A percentile compares a stretch with the other conserved stretches of the same genome.
Evolutionary conservation across 2,113 vertebrate species (phyloP).

Genomic region (Epinephelus cyanopodus): DNA sequence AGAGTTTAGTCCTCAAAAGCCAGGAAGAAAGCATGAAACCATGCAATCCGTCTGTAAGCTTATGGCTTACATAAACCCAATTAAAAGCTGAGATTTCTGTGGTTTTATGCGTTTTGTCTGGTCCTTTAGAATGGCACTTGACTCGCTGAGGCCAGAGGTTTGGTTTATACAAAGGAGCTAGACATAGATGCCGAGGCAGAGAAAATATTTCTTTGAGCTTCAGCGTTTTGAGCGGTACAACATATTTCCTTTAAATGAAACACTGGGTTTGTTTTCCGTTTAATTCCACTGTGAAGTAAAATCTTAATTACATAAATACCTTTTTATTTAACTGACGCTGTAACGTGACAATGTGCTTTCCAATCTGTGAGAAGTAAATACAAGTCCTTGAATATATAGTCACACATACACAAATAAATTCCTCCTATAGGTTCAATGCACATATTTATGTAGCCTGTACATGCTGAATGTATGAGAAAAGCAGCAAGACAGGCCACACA

Average conservation of each 20-base stretch:
- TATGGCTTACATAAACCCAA: conserved; percentile 60
- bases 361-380: background rate
- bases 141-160: conserved; percentile 32
- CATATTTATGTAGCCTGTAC: conserved; percentile 50
- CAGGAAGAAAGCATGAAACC: conserved; percentile 42
- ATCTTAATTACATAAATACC: background rate
- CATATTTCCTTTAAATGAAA: background rate
- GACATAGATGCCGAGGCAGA: conserved; percentile 4
- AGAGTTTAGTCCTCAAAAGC: conserved; percentile 71
- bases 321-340: background rate
- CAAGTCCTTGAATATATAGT: background rate
- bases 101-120: conserved; percentile 39
- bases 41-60: conserved; percentile 50
- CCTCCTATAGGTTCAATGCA: background rate
- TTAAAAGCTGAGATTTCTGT: conserved; percentile 50
- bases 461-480: conserved; percentile 65
- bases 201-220: conserved; percentile 12
- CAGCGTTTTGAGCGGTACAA: background rate
- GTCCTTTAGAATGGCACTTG: conserved; percentile 19
- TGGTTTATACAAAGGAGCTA: conserved; percentile 22
- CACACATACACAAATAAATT: conserved; percentile 2
- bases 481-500: conserved; percentile 17
- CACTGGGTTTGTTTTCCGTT: background rate
- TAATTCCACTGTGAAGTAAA: background rate
- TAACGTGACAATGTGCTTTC: background rate